Conservation (phyloP, 2,888 invertebrate genomes). For the Mythimna loreyi region DNA sequence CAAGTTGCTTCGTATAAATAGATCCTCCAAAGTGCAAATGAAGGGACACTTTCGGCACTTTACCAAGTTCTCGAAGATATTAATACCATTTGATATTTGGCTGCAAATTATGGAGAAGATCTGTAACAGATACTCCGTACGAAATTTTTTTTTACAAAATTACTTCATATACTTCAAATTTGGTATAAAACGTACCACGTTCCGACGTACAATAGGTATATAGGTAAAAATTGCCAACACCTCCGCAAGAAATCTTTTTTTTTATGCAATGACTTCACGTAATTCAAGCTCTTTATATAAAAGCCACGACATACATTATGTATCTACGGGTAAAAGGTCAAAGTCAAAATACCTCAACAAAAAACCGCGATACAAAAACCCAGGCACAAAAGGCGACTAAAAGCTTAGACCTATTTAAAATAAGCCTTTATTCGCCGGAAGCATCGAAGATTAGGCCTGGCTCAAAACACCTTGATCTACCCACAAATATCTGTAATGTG, state of each 20-base stretch:
- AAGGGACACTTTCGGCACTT: too few species aligned
- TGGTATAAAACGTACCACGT: too few species aligned
- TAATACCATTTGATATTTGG: neutral
- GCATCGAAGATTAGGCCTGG: conserved; percentile 41
- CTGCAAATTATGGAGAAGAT: neutral
- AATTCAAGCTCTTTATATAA: neutral
- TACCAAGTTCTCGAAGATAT: neutral
- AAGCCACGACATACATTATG: neutral
- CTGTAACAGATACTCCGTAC: too few species aligned
- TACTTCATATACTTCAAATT: too few species aligned
- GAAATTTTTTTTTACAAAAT: neutral
- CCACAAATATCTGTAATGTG: conserved; percentile 26
- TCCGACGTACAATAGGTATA: too few species aligned
- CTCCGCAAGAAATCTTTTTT: too few species aligned
- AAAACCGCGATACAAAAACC: neutral
- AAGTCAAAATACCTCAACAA: neutral
- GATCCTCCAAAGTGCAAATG: too few species aligned
- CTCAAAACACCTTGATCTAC: conserved; percentile 26
- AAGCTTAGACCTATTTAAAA: conserved; percentile 26
- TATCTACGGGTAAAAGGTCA: neutral
- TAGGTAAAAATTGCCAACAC: too few species aligned
- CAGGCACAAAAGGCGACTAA: conserved; percentile 10
- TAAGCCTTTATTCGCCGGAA: conserved; percentile 33
- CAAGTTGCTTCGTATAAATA: neutral
- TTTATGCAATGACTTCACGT: neutral